phyloP scores from a whole-genome alignment of 2,113 vertebrate species.

The Aleadryas rufinucha region DNA sequence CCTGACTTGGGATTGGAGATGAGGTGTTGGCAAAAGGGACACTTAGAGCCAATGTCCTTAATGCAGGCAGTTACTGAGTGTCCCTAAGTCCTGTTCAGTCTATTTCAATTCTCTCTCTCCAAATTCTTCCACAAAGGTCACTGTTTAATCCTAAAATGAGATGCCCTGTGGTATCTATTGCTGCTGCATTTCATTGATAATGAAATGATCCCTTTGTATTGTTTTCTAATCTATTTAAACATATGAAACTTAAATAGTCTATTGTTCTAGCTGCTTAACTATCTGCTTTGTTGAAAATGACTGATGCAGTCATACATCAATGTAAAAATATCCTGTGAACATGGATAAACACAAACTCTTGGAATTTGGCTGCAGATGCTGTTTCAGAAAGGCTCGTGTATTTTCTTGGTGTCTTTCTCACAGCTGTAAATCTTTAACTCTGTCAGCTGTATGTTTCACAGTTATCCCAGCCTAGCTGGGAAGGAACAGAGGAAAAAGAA shows the following conservation, averaged over 20 bases:
- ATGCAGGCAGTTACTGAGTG: neutral
- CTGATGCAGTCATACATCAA: neutral
- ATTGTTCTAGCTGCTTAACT: neutral
- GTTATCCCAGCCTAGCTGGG: neutral
- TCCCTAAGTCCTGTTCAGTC: neutral
- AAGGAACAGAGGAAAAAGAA: neutral
- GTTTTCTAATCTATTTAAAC: constrained; percentile 5
- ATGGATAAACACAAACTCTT: neutral
- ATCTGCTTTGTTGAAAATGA: neutral
- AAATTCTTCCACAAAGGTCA: neutral
- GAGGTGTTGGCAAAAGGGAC: neutral
- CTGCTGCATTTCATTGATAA: neutral
- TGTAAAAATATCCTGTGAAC: neutral
- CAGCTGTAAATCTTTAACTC: constrained; percentile 13
- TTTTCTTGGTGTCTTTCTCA: neutral
- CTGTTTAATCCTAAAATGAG: neutral
- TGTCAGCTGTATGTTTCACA: neutral
- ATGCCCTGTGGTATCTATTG: neutral
- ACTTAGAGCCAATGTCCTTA: neutral
- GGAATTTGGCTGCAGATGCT: neutral
- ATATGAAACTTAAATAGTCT: neutral
- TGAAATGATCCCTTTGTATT: neutral
- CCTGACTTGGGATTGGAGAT: neutral
- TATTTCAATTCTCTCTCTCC: neutral
- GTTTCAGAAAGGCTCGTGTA: neutral